These are phyloP conservation scores for Drosophila parvula DNA, from an alignment of 1,140 invertebrate genomes.

Conservation along the genomic window DNA sequence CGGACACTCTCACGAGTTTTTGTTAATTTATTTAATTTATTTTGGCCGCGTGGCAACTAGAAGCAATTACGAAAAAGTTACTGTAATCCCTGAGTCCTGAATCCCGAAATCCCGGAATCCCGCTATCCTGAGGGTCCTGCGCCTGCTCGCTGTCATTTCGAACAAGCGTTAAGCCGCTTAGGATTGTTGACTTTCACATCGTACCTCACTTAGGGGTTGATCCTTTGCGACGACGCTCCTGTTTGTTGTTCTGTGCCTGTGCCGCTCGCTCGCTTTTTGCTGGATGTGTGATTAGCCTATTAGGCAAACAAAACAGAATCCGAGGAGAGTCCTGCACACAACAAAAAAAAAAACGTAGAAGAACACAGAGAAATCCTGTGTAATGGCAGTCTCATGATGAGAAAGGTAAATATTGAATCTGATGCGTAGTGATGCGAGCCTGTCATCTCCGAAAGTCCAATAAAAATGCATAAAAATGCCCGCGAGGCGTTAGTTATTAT, in stretches of 20 bases:
- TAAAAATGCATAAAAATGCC: conserved; percentile 54
- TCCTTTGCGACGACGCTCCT: conserved; percentile 18
- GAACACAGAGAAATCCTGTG: conserved; percentile 19
- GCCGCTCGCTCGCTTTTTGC: conserved; percentile 61
- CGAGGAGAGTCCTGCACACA: background rate
- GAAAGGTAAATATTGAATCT: conserved; percentile 77
- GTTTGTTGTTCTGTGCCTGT: conserved; percentile 55
- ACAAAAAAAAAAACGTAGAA: conserved; percentile 16
- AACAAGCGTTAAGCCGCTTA: conserved; percentile 81
- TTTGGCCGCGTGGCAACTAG: conserved; percentile 73
- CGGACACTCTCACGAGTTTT: conserved; percentile 65
- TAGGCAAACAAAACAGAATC: conserved; percentile 68
- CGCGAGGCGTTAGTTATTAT: conserved; percentile 65
- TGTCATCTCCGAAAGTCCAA: conserved; percentile 54
- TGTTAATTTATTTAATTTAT: conserved; percentile 69
- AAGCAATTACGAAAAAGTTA: conserved; percentile 81
- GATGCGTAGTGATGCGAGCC: conserved; percentile 52
- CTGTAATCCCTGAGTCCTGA: conserved; percentile 61
- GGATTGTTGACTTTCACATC: conserved; percentile 80
- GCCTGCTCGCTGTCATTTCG: conserved; percentile 66
- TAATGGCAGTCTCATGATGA: conserved; percentile 67
- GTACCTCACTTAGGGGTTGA: conserved; percentile 73
- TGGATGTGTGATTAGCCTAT: conserved; percentile 80
- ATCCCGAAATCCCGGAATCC: conserved; percentile 4
- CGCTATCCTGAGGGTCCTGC: conserved; percentile 40